Evolutionary conservation across 2,888 invertebrate genomes (phyloP), one percentile per base, ranked within the genome.

Genomic region (Aphidoletes aphidimyza): DNA sequence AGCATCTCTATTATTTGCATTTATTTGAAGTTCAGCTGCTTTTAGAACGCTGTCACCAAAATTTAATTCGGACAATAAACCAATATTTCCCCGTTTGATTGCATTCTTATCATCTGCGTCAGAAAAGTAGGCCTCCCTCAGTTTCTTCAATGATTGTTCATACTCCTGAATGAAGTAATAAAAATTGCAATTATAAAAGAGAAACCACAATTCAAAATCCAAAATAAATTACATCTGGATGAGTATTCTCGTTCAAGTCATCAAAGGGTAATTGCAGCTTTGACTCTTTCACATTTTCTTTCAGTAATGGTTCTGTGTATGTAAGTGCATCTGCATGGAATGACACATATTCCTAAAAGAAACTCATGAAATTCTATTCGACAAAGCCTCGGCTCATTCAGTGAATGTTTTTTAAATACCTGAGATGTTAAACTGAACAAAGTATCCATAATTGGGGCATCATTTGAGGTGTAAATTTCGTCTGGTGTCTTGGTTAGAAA

Each of bases 401-500:
- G 17, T 22, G 19, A 19, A n/a, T 36, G n/a, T 37, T n/a, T n/a
- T n/a, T n/a, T n/a, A n/a, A n/a, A n/a, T n/a, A 83, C 83, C 83
- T 83, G 83, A 34, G 34, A 36, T 14, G 11, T 22, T 6, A 83
- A 9, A 1, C 19, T 83, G n/a, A 83, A 83, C 34, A 83, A 11
- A 37, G 83, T 83, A 14, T 83, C 83, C 34, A 83, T 36, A 17
- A 83, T 22, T n/a, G 83, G 83, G 19, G 83, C 83, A 34, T 36
- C 36, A 11, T 26, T 6, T 9, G 83, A 83, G 30, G 5, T 83
- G 19, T 39, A 83, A 22, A 83, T 83, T 6, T 36, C 83, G 3
- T 30, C 36, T 1, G 83, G 37, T 11, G 83, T 3, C 17, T 83
- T 39, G 11, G 39, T 36, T 34, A 83, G 19, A 14, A 83, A 36